Evolutionary conservation across 2,888 invertebrate genomes (phyloP), one percentile per base, ranked within the genome.

Genomic region (Spicauda simplicius): DNA sequence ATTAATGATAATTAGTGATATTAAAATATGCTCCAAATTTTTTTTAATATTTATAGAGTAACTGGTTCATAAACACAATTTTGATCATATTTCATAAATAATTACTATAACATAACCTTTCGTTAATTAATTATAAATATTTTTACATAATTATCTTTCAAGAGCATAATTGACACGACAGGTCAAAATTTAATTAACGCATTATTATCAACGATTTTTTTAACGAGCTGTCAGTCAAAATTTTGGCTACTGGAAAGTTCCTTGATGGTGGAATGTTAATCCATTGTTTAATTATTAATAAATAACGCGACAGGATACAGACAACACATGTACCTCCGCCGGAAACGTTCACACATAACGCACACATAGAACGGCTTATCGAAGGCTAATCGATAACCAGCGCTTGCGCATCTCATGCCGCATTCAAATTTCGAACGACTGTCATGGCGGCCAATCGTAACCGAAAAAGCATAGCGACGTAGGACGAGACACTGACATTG

Each of bases 351-450:
- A 84, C 80, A 79, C 70, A 70, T 72, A 16, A 76, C 75, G 77
- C 79, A 84, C 83, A 79, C 79, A 82, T 77, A 77, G 73, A 80
- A 0, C 62, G 72, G 80, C 84, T 90, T 91, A 91, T 91, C 90
- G 85, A 79, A 78, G 84, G 83, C 82, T 88, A 88, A 91, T 91
- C 91, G 84, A 76, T 74, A 73, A 58, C 72, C 69, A 70, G 81
- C 89, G 88, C 83, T 82, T 83, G 88, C 88, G 89, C 90, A 91
- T 91, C 91, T 89, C 85, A 83, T 74, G 74, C 77, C 87, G 89
- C 88, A 91, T 92, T 92, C 88, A 92, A 92, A 92, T 90, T 91
- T 90, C 81, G 87, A 88, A 83, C 83, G 75, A 87, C 86, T 83
- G 86, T 89, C 88, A 89, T 89, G 87, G 87, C 88, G 83, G 84